Evolutionary conservation across 1,140 invertebrate species (phyloP), one percentile per base, ranked within the genome.

Genomic region (Leptinotarsa defecta): DNA sequence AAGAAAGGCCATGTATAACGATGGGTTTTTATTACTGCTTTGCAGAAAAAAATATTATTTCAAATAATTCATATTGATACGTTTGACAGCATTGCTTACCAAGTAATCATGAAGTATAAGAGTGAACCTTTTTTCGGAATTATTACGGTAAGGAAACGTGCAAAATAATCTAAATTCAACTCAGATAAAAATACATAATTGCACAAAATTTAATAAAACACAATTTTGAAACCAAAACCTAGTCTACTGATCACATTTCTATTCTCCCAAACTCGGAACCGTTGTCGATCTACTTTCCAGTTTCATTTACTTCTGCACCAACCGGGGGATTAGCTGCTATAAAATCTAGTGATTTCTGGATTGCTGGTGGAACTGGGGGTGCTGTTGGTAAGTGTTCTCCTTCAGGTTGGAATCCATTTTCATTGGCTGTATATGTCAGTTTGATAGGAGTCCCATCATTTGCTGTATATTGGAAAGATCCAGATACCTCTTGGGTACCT

Each of bases 381-480:
- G 92, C 90, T 1, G 92, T 93, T 17, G 92, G 92, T 34, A 94
- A 81, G 86, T 94, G 93, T 6, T 89, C 89, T 4, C 92, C 93
- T 82, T 87, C 84, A 19, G 92, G 90, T 84, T 89, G 89, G 81
- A 94, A 94, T 24, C 92, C 93, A 75, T 90, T 90, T 80, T 92
- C 92, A 83, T 95, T 94, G 2, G 94, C 94, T 3, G 90, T 88
- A 83, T 96, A 96, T 74, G 89, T 91, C 1, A 96, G 86, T 1
- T 89, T 87, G 76, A 95, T 93, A 20, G 92, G 89, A 62, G 91
- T 92, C 71, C 94, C 94, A 80, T 95, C 93, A 1, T 93, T 92
- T 15, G 93, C 93, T 1, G 93, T 94, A 84, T 95, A 96, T 68
- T 92, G 92, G 76, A 89, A 94, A 20, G 89, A 90, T 61, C 94